Base-by-base conservation (phyloP, 1,140 invertebrate species). In the Copidosoma floridanum region DNA sequence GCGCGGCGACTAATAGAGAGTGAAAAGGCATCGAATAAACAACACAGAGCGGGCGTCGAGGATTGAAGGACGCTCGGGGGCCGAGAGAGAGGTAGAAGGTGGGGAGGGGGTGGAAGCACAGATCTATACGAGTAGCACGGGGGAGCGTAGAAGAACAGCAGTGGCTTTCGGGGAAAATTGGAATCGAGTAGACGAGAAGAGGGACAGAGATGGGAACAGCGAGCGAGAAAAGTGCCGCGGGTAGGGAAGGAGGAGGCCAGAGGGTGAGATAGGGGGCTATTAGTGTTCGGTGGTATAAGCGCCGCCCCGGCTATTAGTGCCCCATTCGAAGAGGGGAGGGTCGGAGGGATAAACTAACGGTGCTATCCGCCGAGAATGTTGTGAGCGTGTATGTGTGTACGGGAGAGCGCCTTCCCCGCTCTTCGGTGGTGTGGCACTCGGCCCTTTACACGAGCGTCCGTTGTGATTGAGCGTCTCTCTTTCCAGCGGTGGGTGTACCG, bases 11-110 rank as follows among this genome's bases (percentile, higher is more conserved):
- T 79, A 79, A 79, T 80, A 80, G 76, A 79, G 77, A 79, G 78
- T 79, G 77, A 78, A 80, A 79, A 80, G 77, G 77, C 72, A 79
- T 80, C 75, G 73, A 78, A 80, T 79, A 80, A 80, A 80, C 77
- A 79, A 79, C n/a, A n/a, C n/a, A 79, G 75, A 77, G 71, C 64
- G 68, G 68, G 68, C 58, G 67, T 60, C 51, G 65, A 61, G 56
- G 61, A 65, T 66, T 48, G 63, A n/a, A 32, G 51, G 37, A 44
- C 21, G 38, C 21, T 43, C 37, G 37, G n/a, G 16, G 48, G 18
- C 18, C 8, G 40, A 20, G 14, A 11, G 16, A 41, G 38, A n/a
- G 8, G 38, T 18, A 41, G 14, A n/a, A 41, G 43, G 27, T 16
- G 41, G 40, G 37, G 68, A 27, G 50, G 5, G 40, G 56, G 35